Evolutionary conservation across 2,113 vertebrate species (phyloP), one percentile per base, ranked within the genome.

Genomic region (Egretta garzetta): DNA sequence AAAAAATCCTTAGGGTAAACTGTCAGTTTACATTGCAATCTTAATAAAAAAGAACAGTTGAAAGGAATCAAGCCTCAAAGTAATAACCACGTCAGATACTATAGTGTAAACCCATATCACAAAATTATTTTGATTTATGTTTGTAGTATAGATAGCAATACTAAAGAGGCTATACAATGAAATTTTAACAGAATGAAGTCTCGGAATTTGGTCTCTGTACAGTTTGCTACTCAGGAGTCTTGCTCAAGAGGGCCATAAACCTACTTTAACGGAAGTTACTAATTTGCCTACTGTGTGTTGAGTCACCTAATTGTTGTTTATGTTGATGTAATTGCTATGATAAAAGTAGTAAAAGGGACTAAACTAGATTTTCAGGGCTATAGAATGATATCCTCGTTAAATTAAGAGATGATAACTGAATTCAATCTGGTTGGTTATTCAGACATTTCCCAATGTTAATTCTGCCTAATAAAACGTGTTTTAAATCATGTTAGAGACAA

Each of bases 251-350:
- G 73, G 45, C 76, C 79, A 96, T 98, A 97, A 98, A 96, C 81
- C 49, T 93, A 95, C 83, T 97, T 97, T 97, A 98, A 97, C 73
- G 33, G 85, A 97, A 97, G 76, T 97, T 96, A 97, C 95, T 97
- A 98, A 98, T 98, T 97, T 98, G 88, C 92, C 64, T 91, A 91
- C 63, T 97, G 97, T 28, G 80, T 96, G 90, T 97, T 98, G 94
- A 98, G 94, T 95, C 86, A 96, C 92, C 95, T 97, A 98, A 98
- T 97, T 98, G 93, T 98, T 98, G 97, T 97, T 98, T 98, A 98
- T 95, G 70, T 90, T 96, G 93, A 95, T 97, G 58, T 93, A 98
- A 98, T 96, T 98, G 86, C 59, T 70, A 73, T 80, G 86, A 95
- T 93, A 93, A 98, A 97, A 93, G 80, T 55, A 80, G 71, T 74